These are phyloP conservation scores for Ibidorhyncha struthersii DNA, from an alignment of 2,113 vertebrate genomes.

Conservation along the genomic window DNA sequence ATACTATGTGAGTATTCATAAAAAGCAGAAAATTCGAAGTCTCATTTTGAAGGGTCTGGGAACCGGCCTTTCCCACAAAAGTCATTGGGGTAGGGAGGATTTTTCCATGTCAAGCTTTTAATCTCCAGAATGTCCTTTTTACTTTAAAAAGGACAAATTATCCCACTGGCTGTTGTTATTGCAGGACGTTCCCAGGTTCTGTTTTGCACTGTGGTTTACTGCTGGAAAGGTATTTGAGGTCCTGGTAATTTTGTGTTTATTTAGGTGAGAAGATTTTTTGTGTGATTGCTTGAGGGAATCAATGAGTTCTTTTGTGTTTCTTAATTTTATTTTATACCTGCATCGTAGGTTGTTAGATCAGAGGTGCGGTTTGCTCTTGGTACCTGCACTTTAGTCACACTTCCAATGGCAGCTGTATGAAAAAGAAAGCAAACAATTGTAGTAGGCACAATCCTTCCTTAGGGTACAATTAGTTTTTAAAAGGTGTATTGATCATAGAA, in stretches of 20 bases:
- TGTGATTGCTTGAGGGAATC: neutral
- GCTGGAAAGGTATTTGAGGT: neutral
- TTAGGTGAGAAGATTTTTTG: accelerated
- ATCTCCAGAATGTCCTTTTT: neutral
- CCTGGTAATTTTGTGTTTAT: neutral
- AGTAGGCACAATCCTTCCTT: neutral
- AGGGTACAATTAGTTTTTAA: neutral
- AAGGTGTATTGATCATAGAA: neutral
- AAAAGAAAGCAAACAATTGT: neutral
- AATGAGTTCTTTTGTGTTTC: neutral
- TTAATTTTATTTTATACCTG: neutral
- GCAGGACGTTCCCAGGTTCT: neutral
- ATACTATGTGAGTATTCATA: neutral
- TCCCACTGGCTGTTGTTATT: neutral
- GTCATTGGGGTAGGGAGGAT: neutral
- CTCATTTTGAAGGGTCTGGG: neutral
- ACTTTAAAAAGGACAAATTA: neutral
- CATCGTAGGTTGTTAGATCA: neutral
- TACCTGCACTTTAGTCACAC: neutral
- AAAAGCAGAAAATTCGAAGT: neutral
- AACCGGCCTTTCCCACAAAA: neutral
- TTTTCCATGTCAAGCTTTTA: neutral
- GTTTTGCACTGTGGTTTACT: neutral
- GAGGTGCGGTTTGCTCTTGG: neutral
- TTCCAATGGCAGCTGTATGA: neutral